Base-by-base conservation (phyloP, 2,797 vertebrate genomes). In the Eospalax fontanierii region DNA sequence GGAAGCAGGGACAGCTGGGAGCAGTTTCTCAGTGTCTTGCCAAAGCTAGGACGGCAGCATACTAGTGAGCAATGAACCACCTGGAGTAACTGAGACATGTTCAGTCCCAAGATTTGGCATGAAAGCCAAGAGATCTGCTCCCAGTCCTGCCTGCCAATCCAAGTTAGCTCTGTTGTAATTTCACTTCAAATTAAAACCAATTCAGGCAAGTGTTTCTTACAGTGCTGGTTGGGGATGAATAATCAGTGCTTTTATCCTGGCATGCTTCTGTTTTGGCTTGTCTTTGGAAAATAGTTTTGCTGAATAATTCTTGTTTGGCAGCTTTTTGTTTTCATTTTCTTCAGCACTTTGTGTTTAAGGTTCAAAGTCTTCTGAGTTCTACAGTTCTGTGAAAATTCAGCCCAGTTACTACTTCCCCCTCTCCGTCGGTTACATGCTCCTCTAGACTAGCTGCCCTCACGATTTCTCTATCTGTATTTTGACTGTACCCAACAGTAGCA, bases 141-240 rank as follows among this genome's bases (percentile, higher is more conserved):
- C 33, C 15, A 50, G 81, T n/a, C 40, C 24, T 40, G 74, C 15
- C 30, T 38, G 3, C 30, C 28, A 22, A 54, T 38, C 33, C 26
- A 79, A 19, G 40, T 15, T 91, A 30, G 26, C 43, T 54, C 26
- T 10, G 33, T 3, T 15, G 10, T 74, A 81, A 87, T n/a, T 18
- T 80, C 22, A 59, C 18, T 50, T 66, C 30, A 86, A 65, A 73
- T 75, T 80, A 66, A 90, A 61, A 80, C 46, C 91, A 87, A 46
- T 30, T 9, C 38, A 75, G 19, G 40, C 24, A 68, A 61, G 54
- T 8, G 2, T 76, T 75, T 66, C 50, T 35, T 50, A 22, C 83
- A 85, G 40, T 40, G 1, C 11, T 7, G 28, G 38, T 43, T 81
- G 4, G 6, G 59, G 70, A 86, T 22, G 87, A 35, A 82, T 28